Evolutionary conservation across 2,888 invertebrate genomes (phyloP), one percentile per base, ranked within the genome.

Genomic region (Ormyrus pomaceus): DNA sequence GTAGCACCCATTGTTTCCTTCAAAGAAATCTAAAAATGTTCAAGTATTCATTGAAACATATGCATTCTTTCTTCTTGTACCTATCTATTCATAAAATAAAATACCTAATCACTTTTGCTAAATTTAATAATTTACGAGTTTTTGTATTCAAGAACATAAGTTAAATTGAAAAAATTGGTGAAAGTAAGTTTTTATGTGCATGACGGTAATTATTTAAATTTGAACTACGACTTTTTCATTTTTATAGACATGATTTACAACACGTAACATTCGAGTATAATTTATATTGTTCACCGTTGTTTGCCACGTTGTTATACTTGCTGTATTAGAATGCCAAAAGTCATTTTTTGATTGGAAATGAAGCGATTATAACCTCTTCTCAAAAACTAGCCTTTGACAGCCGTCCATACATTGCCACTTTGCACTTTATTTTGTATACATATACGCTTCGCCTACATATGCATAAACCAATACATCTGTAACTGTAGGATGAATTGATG

Each of bases 1-100:
- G 95, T 94, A 79, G 95, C 94, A 84, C 97, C 97, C 97, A 97
- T 97, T 77, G 83, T 53, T 82, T 70, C 45, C 46, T 62, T 2
- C 34, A 7, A 50, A 34, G 50, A 62, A 9, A 62, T 34, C 13
- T 53, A 46, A 59, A 45, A 6, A 10, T 13, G 9, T 45, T 51
- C 45, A 48, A 6, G 11, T 59, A 9, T 34, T 34, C 10, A 48
- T 13, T 50, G 11, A 51, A 6, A 9, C n/a, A 55, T 56, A 7
- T 13, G 55, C 34, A 3, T 13, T 5, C n/a, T 9, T 11, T 48
- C 10, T 65, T 51, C 50, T 65, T 9, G 4, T 5, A 65, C 9
- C 7, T 13, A 50, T 10, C 13, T 51, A 9, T 19, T 62, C 11
- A 10, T 10, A 6, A 48, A 53, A 13, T 9, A 4, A 51, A 19